Evolutionary conservation across 2,888 invertebrate species (phyloP).

Genomic region (Eilema depressum): DNA sequence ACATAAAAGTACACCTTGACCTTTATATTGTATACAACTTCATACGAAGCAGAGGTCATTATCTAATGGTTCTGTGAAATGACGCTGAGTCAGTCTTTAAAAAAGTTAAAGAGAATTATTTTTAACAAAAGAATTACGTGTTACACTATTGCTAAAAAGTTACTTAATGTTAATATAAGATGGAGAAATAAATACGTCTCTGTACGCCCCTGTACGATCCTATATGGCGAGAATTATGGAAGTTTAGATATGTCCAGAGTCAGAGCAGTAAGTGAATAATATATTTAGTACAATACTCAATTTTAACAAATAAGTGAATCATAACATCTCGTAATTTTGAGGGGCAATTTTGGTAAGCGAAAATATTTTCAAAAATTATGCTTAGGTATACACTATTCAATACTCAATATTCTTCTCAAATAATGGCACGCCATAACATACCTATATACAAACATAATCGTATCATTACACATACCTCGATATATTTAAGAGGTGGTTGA

Average conservation of each 20-base stretch:
- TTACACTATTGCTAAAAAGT: slow-evolving; percentile 3
- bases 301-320: no score
- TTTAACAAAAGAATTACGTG: neutral
- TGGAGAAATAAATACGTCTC: neutral
- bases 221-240: neutral
- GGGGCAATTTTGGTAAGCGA: no score
- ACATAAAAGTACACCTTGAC: neutral
- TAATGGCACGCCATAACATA: neutral
- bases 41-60: neutral
- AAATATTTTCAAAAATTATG: no score
- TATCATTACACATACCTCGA: neutral
- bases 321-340: no score
- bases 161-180: neutral
- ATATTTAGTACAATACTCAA: no score
- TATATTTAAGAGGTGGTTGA: neutral
- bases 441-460: neutral
- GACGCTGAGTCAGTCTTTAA: neutral
- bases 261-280: neutral
- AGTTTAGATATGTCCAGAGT: neutral
- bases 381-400: no score
- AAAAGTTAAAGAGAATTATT: neutral
- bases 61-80: neutral
- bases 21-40: neutral
- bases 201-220: neutral
- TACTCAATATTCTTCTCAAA: neutral